phyloP scores from a whole-genome alignment of 2,888 invertebrate species.

The Kryphioiulus occultus region DNA sequence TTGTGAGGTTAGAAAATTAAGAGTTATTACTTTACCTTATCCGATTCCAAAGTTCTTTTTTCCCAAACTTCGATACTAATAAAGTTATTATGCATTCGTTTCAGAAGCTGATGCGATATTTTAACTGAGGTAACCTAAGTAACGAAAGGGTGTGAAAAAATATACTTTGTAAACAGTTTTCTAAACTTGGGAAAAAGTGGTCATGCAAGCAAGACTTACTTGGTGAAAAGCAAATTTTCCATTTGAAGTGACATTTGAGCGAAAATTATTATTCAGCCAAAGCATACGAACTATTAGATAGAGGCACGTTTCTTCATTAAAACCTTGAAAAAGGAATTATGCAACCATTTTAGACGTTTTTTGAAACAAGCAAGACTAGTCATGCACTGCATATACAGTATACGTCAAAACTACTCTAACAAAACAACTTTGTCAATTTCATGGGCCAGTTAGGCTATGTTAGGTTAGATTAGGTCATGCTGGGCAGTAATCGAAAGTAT shows the following conservation, averaged over 20 bases:
- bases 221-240: constrained; percentile 7
- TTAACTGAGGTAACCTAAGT: neutral
- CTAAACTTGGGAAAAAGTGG: neutral
- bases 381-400: no score
- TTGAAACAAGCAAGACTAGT: no score
- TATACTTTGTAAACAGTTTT: neutral
- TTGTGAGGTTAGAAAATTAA: neutral
- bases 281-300: neutral
- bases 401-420: no score
- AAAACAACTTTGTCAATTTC: no score
- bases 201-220: neutral
- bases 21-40: neutral
- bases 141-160: neutral
- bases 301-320: neutral
- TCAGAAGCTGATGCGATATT: neutral
- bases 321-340: neutral
- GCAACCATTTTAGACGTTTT: neutral
- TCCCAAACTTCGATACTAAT: constrained; percentile 9
- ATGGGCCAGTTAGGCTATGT: no score
- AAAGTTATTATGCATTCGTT: neutral
- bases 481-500: no score
- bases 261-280: neutral
- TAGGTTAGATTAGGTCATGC: no score
- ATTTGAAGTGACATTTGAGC: neutral
- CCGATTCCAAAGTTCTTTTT: neutral